Evolutionary conservation across 2,113 vertebrate species (phyloP).

Genomic region (Pitta sordida): DNA sequence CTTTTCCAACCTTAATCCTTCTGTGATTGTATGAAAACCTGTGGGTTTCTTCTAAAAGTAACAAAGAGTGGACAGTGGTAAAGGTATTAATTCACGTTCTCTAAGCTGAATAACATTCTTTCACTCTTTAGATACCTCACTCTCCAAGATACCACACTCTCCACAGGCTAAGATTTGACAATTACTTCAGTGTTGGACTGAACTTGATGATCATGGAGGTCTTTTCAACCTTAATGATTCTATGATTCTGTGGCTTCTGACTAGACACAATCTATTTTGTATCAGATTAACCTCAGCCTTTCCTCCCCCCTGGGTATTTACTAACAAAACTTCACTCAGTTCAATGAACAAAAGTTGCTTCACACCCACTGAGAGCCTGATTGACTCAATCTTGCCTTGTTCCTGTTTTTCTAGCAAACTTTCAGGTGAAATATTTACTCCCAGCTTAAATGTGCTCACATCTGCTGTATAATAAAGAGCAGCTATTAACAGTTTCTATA

Average conservation of each 20-base stretch:
- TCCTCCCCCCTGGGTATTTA: background rate
- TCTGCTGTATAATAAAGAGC: background rate
- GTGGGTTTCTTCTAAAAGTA: background rate
- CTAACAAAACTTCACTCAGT: background rate
- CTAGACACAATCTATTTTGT: background rate
- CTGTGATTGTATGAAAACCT: background rate
- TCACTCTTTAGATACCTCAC: background rate
- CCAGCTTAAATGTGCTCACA: background rate
- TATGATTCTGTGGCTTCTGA: background rate
- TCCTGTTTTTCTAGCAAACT: background rate
- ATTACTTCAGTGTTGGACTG: background rate
- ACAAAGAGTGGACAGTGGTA: no score
- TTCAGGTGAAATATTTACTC: background rate
- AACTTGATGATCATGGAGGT: background rate
- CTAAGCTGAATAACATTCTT: background rate
- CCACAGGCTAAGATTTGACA: background rate
- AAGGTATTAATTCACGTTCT: background rate
- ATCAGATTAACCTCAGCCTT: background rate
- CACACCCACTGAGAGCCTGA: background rate
- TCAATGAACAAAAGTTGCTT: background rate
- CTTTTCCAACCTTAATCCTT: background rate
- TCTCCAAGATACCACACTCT: background rate
- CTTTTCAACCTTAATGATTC: background rate
- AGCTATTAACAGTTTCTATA: background rate
- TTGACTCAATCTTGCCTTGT: background rate